Conservation (phyloP, 1,140 invertebrate genomes). For the Ceratoteleas bidentatus region DNA sequence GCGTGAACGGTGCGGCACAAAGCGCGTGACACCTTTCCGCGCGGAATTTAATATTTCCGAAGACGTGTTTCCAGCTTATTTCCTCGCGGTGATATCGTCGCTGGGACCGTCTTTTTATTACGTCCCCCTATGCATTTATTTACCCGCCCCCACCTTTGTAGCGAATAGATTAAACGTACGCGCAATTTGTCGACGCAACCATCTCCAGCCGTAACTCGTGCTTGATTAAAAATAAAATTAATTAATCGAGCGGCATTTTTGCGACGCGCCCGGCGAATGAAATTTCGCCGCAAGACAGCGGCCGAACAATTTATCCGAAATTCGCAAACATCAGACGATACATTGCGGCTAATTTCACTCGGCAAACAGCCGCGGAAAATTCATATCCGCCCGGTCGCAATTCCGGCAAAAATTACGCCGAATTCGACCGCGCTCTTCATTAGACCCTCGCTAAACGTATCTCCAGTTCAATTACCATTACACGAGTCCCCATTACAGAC, state of each 20-base stretch:
- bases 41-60: constrained; percentile 29
- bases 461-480: constrained; percentile 53
- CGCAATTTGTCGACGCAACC: too few relatives aligned
- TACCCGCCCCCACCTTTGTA: not conserved
- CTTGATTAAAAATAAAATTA: not conserved
- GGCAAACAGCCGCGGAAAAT: constrained; percentile 20
- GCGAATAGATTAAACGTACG: too few relatives aligned
- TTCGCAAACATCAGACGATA: constrained; percentile 6
- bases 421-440: constrained; percentile 33
- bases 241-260: not conserved
- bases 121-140: not conserved
- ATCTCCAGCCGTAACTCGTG: too few relatives aligned
- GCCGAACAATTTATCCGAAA: constrained; percentile 10
- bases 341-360: constrained; percentile 14
- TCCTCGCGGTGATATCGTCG: constrained; percentile 10
- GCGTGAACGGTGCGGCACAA: constrained; percentile 23
- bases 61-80: constrained; percentile 18
- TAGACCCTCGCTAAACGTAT: constrained; percentile 48
- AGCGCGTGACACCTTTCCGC: constrained; percentile 20
- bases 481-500: constrained; percentile 50
- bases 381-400: constrained; percentile 18
- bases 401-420: constrained; percentile 32
- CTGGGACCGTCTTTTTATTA: constrained; percentile 1
- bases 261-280: too few relatives aligned
- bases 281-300: too few relatives aligned